Evolutionary conservation across 2,113 vertebrate species (phyloP).

Genomic region (Malurus cyaneus): DNA sequence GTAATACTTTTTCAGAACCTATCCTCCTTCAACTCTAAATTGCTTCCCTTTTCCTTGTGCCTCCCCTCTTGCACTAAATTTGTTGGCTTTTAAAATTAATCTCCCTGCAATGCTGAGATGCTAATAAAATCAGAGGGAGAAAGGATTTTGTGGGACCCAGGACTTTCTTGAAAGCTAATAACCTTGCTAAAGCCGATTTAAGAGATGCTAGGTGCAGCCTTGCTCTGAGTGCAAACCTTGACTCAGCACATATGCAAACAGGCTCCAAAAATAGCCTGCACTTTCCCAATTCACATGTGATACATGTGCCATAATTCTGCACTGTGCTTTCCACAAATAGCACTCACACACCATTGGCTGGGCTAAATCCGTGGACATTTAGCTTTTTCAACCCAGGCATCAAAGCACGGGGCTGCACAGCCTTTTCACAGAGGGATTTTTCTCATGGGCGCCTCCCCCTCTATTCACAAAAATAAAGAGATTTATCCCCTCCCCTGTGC

Average conservation of each 20-base stretch:
- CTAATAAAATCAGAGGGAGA: neutral
- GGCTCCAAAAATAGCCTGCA: slow-evolving; percentile 53
- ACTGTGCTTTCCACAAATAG: slow-evolving; percentile 47
- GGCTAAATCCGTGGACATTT: slow-evolving; percentile 19
- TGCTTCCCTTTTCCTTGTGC: neutral
- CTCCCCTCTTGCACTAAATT: neutral
- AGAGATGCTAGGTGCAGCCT: neutral
- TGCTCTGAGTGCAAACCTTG: slow-evolving; percentile 33
- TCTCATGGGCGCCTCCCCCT: neutral
- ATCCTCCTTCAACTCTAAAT: neutral
- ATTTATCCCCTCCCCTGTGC: neutral
- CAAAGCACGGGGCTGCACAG: neutral
- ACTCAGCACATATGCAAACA: slow-evolving; percentile 65
- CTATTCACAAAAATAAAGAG: slow-evolving; percentile 44
- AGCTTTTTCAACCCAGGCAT: neutral
- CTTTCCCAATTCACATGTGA: slow-evolving; percentile 48
- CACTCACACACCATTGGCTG: neutral
- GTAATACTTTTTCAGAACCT: neutral
- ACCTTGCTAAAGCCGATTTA: neutral
- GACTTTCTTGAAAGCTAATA: neutral
- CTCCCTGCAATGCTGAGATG: neutral
- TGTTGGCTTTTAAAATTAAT: neutral
- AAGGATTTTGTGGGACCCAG: neutral
- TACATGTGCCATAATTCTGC: slow-evolving; percentile 46
- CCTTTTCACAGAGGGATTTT: slow-evolving; percentile 1